These are phyloP conservation scores for Callosobruchus maculatus DNA, from an alignment of 2,888 invertebrate genomes.

Conservation along the genomic window DNA sequence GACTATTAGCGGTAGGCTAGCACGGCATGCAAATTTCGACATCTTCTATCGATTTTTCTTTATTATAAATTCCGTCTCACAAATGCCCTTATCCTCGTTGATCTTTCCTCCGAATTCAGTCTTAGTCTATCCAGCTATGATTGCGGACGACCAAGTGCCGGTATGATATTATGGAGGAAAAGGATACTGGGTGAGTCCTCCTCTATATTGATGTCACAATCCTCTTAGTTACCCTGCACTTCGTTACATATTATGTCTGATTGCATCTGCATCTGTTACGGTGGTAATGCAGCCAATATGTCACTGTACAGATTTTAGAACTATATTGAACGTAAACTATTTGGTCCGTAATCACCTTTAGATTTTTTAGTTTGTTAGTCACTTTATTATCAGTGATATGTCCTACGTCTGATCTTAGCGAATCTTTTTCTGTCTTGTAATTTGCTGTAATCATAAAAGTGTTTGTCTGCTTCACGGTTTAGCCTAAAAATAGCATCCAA, in stretches of 20 bases:
- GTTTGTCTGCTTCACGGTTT: no score
- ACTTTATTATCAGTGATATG: no score
- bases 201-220: neutral
- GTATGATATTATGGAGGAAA: neutral
- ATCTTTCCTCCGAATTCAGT: conserved; percentile 4
- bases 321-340: no score
- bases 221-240: neutral
- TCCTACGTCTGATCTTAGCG: no score
- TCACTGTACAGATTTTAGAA: no score
- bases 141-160: neutral
- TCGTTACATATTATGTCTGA: neutral
- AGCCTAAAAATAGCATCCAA: no score
- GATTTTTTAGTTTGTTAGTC: no score
- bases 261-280: neutral
- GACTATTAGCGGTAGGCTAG: neutral
- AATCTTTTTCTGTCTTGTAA: no score
- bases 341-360: no score
- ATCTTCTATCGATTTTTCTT: conserved; percentile 21
- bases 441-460: no score
- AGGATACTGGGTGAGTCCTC: conserved; percentile 5
- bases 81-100: conserved; percentile 10
- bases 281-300: neutral
- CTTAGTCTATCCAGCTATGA: neutral
- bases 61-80: conserved; percentile 20
- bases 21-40: conserved; percentile 24